phyloP scores from a whole-genome alignment of 2,888 invertebrate species.

The Hyppa rectilinea region DNA sequence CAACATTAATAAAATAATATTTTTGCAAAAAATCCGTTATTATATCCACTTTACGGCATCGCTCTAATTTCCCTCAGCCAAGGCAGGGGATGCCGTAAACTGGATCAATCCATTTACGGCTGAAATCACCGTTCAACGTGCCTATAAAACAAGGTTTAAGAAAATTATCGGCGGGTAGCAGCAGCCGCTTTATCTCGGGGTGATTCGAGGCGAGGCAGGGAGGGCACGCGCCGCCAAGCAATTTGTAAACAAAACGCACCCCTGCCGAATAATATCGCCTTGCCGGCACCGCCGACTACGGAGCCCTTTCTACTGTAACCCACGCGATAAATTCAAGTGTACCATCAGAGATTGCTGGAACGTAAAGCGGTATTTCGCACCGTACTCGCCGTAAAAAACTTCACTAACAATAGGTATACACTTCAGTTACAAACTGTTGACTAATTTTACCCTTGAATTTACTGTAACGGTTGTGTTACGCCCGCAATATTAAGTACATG shows the following conservation, averaged over 20 bases:
- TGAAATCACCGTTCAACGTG: constrained; percentile 78
- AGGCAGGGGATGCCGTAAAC: constrained; percentile 72
- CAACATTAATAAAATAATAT: constrained; percentile 4
- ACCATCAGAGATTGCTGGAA: constrained; percentile 80
- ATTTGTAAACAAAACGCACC: constrained; percentile 89
- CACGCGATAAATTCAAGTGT: constrained; percentile 83
- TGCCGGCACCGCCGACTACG: constrained; percentile 73
- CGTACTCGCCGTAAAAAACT: constrained; percentile 66
- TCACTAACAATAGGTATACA: constrained; percentile 63
- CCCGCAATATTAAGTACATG: constrained; percentile 40
- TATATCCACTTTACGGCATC: constrained; percentile 47
- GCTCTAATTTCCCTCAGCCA: constrained; percentile 60
- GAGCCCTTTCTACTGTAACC: constrained; percentile 79
- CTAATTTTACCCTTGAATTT: constrained; percentile 63
- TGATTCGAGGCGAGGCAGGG: constrained; percentile 73
- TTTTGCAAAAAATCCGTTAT: constrained; percentile 29
- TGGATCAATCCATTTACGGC: constrained; percentile 80
- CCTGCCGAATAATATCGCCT: constrained; percentile 83
- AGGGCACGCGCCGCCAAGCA: constrained; percentile 84
- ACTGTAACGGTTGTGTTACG: constrained; percentile 41
- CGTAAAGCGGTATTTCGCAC: constrained; percentile 71
- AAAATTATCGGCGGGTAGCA: constrained; percentile 83
- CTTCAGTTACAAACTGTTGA: constrained; percentile 60
- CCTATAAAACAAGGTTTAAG: constrained; percentile 82
- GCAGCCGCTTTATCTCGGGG: constrained; percentile 80